Evolutionary conservation across 2,888 invertebrate genomes (phyloP).

Genomic region (Panopea generosa): DNA sequence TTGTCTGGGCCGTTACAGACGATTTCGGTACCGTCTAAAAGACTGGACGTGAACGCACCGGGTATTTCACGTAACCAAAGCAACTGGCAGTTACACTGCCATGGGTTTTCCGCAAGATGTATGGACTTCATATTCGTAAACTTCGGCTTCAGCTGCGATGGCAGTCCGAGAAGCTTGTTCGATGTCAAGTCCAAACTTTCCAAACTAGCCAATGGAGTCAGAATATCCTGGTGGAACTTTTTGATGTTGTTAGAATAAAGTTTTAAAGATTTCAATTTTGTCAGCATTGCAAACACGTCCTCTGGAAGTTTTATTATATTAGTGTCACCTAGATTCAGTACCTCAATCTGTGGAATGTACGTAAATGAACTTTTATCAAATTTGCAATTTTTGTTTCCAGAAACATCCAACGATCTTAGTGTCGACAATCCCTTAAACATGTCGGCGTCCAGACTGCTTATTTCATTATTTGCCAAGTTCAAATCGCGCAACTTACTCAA

Average conservation of each 20-base stretch:
- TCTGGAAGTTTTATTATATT: conserved; percentile 35
- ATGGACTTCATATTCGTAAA: conserved; percentile 50
- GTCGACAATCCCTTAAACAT: conserved; percentile 59
- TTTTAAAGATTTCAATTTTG: conserved; percentile 57
- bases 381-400: conserved; percentile 57
- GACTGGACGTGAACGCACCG: conserved; percentile 35
- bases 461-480: conserved; percentile 58
- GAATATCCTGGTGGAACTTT: conserved; percentile 41
- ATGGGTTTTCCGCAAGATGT: conserved; percentile 64
- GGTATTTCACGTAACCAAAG: conserved; percentile 65
- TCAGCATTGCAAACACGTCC: conserved; percentile 51
- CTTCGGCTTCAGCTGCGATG: conserved; percentile 47
- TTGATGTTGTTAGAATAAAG: conserved; percentile 59
- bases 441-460: conserved; percentile 45
- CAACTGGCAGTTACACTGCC: conserved; percentile 71
- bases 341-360: conserved; percentile 48
- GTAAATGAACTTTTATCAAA: conserved; percentile 56
- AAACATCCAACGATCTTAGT: conserved; percentile 58
- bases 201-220: conserved; percentile 50
- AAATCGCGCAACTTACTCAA: conserved; percentile 53
- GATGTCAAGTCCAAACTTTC: conserved; percentile 60
- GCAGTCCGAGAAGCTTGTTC: conserved; percentile 62
- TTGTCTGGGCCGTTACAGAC: conserved; percentile 63
- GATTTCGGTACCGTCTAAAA: conserved; percentile 43
- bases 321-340: conserved; percentile 59